Evolutionary conservation across 2,113 vertebrate genomes (phyloP).

Genomic region (Tursiops truncatus): DNA sequence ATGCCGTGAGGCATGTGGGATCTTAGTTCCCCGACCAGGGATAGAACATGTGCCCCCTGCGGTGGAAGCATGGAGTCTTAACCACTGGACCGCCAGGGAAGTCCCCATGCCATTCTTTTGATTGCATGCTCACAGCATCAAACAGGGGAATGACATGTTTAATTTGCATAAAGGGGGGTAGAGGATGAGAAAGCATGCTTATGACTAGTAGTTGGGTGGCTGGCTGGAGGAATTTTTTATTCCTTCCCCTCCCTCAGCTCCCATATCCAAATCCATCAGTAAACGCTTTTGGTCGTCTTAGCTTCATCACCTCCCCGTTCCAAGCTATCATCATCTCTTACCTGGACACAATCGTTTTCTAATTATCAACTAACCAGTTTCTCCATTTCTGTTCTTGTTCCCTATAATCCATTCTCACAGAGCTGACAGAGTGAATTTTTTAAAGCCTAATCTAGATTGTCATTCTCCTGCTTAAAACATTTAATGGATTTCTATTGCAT

Average conservation of each 20-base stretch:
- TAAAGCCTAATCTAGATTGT: slow-evolving; percentile 21
- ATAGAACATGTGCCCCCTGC: too few species aligned
- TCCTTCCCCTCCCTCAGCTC: not conserved
- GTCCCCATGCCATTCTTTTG: not conserved
- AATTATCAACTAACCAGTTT: not conserved
- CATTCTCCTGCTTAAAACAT: not conserved
- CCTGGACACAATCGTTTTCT: not conserved
- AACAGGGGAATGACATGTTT: not conserved
- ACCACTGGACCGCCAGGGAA: too few species aligned
- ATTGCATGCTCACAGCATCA: not conserved
- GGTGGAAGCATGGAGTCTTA: too few species aligned
- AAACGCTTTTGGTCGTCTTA: not conserved
- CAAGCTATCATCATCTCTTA: not conserved
- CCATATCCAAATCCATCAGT: not conserved
- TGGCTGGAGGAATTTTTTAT: slow-evolving; percentile 14
- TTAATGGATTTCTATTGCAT: not conserved
- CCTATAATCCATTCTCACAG: not conserved
- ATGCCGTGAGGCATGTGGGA: too few species aligned
- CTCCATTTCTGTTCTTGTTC: not conserved
- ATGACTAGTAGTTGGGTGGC: not conserved
- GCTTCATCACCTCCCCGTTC: not conserved
- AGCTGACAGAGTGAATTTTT: not conserved
- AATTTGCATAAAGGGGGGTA: not conserved
- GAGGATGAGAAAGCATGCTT: not conserved
- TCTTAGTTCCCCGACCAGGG: too few species aligned